Evolutionary conservation across 2,113 vertebrate species (phyloP), one percentile per base, ranked within the genome.

Genomic region (Casuarius casuarius): DNA sequence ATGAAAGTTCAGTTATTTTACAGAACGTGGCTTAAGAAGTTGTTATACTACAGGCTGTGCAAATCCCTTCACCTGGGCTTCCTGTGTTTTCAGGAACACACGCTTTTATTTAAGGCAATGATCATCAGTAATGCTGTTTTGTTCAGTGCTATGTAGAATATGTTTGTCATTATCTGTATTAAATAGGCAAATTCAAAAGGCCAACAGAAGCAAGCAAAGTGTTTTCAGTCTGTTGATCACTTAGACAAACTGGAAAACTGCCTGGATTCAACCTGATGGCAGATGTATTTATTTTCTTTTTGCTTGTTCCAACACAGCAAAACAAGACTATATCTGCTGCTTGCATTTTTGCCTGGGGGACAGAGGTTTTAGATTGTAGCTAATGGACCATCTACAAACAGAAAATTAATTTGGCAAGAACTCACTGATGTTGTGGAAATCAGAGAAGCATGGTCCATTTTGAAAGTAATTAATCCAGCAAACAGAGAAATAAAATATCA

Each of bases 321-420:
- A 96, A 85, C 56, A 84, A 83, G 62, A 87, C 56, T 49, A 63
- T 92, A 85, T 87, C 72, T 54, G 77, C 59, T 76, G 73, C 75
- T 87, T 84, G 51, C 59, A 80, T 95, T 92, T 91, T 87, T 96
- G 94, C 97, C 94, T 92, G n/a, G 46, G 90, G 92, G 89, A 92
- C 74, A 65, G 62, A 68, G 71, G 65, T 62, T 96, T 96, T 95
- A 72, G 90, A 89, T 87, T 86, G 71, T 22, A 96, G 82, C 93
- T 96, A 98, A 97, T 92, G 87, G 94, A 85, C 92, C 88, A 89
- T 89, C 84, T 62, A 94, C 90, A 97, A 97, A 97, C 84, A 97
- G 92, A 96, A 98, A 97, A 97, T 97, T 97, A 94, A 97, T 97
- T 94, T 97, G 97, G 96, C 94, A 93, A 82, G 90, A 87, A 75